Conservation (phyloP, 2,113 vertebrate genomes). For the Leptobrachium ailaonicum region DNA sequence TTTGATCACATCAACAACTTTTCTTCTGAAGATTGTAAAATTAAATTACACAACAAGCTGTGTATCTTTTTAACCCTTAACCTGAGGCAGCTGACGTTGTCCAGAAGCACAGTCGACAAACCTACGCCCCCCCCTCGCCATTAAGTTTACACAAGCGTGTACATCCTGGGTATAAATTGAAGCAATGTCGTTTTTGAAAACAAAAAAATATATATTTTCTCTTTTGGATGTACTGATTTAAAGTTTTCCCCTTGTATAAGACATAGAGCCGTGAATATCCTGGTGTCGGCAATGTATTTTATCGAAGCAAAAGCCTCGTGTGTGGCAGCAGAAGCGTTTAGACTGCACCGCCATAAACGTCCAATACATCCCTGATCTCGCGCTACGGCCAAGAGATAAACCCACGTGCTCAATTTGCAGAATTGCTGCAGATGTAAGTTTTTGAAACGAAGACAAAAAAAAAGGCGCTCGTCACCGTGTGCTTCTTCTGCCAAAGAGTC, state of each 20-base stretch:
- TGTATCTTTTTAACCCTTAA: constrained; percentile 51
- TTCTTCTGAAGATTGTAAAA: constrained; percentile 52
- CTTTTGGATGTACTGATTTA: too few relatives aligned
- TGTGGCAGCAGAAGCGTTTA: too few relatives aligned
- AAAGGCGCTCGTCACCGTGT: constrained; percentile 7
- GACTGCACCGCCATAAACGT: not conserved
- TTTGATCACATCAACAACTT: constrained; percentile 47
- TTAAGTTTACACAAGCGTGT: constrained; percentile 52
- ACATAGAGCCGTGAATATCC: not conserved
- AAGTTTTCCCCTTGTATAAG: not conserved
- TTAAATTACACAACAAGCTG: constrained; percentile 51
- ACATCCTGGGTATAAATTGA: constrained; percentile 36
- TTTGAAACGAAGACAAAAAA: not conserved
- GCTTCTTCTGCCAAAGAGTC: constrained; percentile 47
- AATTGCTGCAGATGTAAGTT: not conserved
- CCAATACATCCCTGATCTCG: constrained; percentile 12
- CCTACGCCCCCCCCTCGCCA: constrained; percentile 51
- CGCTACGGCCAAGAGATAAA: not conserved
- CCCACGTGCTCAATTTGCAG: not conserved
- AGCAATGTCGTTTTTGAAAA: too few relatives aligned
- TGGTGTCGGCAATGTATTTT: not conserved
- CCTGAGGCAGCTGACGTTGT: constrained; percentile 53
- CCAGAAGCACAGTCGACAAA: constrained; percentile 53
- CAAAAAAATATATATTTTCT: too few relatives aligned
- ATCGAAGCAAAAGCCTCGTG: too few relatives aligned